A percentile compares a stretch with the other conserved stretches of the same genome.
These are phyloP conservation scores for Henricia sp. DNA, from an alignment of 53 echinoderm and acorn worm species.

Conservation along the genomic window DNA sequence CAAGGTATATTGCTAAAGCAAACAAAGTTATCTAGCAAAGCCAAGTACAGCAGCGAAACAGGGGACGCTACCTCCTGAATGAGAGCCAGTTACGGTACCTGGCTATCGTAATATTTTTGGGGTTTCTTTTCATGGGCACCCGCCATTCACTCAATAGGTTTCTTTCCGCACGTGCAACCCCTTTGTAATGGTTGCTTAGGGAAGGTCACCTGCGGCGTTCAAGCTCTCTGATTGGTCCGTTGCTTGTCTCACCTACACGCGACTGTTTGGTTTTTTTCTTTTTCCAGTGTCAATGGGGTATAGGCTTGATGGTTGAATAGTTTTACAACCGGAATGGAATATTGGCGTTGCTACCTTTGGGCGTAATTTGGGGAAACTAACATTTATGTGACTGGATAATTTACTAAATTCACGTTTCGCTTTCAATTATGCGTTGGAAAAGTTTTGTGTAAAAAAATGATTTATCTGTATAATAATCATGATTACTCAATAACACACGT, in stretches of 20 bases:
- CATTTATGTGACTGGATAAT: too few species aligned
- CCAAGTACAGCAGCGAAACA: not conserved
- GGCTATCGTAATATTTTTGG: constrained; percentile 24
- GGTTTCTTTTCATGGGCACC: not conserved
- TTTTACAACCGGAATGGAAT: too few species aligned
- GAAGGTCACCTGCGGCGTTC: constrained; percentile 35
- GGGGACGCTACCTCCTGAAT: constrained; percentile 33
- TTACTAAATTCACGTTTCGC: too few species aligned
- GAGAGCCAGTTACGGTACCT: too few species aligned
- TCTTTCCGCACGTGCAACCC: constrained; percentile 52
- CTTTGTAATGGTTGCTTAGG: constrained; percentile 30
- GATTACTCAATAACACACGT: too few species aligned
- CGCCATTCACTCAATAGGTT: constrained; percentile 15
- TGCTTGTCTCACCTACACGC: constrained; percentile 44
- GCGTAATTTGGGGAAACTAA: too few species aligned
- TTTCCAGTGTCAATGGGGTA: too few species aligned
- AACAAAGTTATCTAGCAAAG: constrained; percentile 49
- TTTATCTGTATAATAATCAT: not conserved
- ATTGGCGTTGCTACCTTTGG: too few species aligned
- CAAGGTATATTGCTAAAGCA: constrained; percentile 51
- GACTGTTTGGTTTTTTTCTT: constrained; percentile 6
- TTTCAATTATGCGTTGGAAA: not conserved
- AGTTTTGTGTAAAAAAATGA: not conserved
- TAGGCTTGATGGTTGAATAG: too few species aligned
- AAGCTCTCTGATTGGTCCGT: constrained; percentile 36